Conservation (phyloP, 2,888 invertebrate species). For the Phaedon cochleariae region DNA sequence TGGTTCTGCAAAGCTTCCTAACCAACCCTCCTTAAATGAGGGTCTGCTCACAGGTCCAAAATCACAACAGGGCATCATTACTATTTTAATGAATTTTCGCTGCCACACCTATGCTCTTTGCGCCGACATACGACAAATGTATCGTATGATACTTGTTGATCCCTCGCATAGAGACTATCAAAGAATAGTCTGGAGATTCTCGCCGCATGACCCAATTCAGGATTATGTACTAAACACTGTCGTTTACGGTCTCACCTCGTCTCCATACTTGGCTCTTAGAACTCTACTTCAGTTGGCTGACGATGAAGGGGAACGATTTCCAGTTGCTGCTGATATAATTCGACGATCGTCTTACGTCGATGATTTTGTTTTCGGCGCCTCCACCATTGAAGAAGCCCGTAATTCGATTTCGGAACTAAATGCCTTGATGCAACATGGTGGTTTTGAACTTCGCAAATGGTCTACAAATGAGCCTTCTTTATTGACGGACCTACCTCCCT, state of each 20-base stretch:
- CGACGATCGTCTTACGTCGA: not conserved
- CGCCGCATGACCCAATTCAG: not conserved
- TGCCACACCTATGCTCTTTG: not conserved
- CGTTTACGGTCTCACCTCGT: not conserved
- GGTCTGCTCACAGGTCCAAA: conserved; percentile 13
- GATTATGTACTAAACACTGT: not conserved
- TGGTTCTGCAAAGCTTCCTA: not conserved
- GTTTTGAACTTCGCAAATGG: too few relatives aligned
- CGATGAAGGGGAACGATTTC: not conserved
- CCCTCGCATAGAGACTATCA: conserved; percentile 6
- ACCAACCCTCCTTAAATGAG: conserved; percentile 15
- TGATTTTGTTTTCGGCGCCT: conserved; percentile 1
- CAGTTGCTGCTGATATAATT: not conserved
- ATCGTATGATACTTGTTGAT: conserved; percentile 4
- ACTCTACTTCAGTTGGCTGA: too few relatives aligned
- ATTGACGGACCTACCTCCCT: too few relatives aligned
- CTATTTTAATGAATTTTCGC: conserved; percentile 13
- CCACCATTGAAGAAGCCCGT: too few relatives aligned
- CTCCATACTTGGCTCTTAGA: too few relatives aligned
- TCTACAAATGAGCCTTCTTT: too few relatives aligned
- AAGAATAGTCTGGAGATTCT: conserved; percentile 6
- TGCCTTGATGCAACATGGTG: not conserved
- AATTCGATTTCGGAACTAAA: not conserved
- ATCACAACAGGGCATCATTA: conserved; percentile 19
- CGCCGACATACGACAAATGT: conserved; percentile 24